phyloP scores from a whole-genome alignment of 2,888 invertebrate species.

The Autographa pulchrina region DNA sequence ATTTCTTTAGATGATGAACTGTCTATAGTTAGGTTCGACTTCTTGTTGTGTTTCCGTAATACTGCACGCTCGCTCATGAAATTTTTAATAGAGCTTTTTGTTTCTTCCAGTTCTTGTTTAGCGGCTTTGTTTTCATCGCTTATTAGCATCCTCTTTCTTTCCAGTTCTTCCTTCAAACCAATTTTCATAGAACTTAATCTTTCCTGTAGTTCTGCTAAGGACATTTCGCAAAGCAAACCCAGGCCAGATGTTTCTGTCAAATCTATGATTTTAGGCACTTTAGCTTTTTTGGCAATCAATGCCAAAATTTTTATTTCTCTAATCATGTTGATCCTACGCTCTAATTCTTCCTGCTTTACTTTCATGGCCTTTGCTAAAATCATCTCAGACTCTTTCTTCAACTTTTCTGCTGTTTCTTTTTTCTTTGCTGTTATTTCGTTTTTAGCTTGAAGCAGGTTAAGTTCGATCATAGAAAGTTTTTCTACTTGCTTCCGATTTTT shows the following conservation, averaged over 20 bases:
- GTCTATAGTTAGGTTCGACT: slow-evolving; percentile 59
- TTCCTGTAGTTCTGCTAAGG: slow-evolving; percentile 90
- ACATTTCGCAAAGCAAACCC: slow-evolving; percentile 91
- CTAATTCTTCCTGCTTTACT: slow-evolving; percentile 85
- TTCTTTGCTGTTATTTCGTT: slow-evolving; percentile 70
- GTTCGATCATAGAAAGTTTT: slow-evolving; percentile 75
- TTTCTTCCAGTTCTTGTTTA: slow-evolving; percentile 83
- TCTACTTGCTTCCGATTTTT: slow-evolving; percentile 85
- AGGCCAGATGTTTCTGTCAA: slow-evolving; percentile 89
- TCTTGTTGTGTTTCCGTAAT: slow-evolving; percentile 71
- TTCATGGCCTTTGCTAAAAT: slow-evolving; percentile 78
- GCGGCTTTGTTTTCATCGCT: slow-evolving; percentile 80
- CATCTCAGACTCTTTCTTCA: slow-evolving; percentile 76
- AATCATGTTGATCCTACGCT: slow-evolving; percentile 83
- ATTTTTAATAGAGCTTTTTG: slow-evolving; percentile 80
- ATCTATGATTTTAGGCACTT: slow-evolving; percentile 88
- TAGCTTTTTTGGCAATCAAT: slow-evolving; percentile 86
- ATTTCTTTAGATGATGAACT: slow-evolving; percentile 79
- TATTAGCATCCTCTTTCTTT: slow-evolving; percentile 83
- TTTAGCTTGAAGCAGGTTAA: slow-evolving; percentile 75
- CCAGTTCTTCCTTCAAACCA: slow-evolving; percentile 86
- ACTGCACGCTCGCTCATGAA: slow-evolving; percentile 75
- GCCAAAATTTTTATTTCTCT: slow-evolving; percentile 87
- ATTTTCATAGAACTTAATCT: slow-evolving; percentile 85
- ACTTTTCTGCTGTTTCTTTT: slow-evolving; percentile 72